Conservation (phyloP, 2,888 invertebrate genomes). For the Caradrina clavipalpis region DNA sequence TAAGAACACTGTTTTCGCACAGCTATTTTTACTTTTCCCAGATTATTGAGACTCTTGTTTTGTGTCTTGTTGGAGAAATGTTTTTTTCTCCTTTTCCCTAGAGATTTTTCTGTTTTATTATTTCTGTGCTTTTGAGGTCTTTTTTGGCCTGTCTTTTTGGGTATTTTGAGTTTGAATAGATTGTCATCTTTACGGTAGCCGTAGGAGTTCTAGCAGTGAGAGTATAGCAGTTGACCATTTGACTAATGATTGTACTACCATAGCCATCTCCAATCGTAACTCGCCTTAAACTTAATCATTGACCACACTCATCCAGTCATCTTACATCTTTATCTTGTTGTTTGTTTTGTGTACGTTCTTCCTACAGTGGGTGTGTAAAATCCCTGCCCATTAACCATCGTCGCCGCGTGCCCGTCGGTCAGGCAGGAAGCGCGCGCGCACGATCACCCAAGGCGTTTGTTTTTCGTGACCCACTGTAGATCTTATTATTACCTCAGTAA, state of each 20-base stretch:
- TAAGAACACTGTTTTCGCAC: conserved; percentile 20
- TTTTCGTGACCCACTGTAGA: conserved; percentile 74
- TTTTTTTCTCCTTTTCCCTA: background rate
- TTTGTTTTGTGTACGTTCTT: background rate
- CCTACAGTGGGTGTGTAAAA: background rate
- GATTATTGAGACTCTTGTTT: background rate
- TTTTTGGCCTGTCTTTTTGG: background rate
- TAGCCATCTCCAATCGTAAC: no score
- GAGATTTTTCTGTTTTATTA: background rate
- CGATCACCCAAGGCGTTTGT: conserved; percentile 71
- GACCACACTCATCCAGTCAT: background rate
- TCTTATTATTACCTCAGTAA: conserved; percentile 58
- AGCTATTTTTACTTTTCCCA: conserved; percentile 10
- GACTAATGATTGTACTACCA: no score
- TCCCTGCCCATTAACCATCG: conserved; percentile 9
- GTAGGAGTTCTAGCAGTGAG: no score
- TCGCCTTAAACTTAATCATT: background rate
- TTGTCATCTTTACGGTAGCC: no score
- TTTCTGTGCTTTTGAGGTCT: background rate
- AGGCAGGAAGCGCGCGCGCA: conserved; percentile 64
- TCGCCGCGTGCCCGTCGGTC: conserved; percentile 35
- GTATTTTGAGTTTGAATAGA: no score
- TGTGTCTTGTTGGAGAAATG: background rate
- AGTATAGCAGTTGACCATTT: no score
- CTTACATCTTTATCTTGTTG: no score